Evolutionary conservation across 2,113 vertebrate species (phyloP).

Genomic region (Myrmecophaga tridactyla): DNA sequence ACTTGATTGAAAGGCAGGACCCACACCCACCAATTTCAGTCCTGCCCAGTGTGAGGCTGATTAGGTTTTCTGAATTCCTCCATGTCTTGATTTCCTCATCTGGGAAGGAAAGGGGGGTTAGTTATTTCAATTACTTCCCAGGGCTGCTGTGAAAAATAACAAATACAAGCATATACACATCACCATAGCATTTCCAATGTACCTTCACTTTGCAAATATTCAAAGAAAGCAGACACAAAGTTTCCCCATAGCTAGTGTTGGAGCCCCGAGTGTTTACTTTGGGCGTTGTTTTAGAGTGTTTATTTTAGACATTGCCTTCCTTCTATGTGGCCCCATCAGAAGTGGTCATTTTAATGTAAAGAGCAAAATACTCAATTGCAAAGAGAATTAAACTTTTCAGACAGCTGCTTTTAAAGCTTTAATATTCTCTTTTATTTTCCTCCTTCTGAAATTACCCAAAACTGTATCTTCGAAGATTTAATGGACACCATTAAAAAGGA

Average conservation of each 20-base stretch:
- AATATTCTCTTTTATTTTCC: conserved; percentile 14
- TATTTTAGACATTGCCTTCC: background rate
- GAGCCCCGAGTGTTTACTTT: background rate
- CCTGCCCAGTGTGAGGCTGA: background rate
- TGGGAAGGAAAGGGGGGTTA: background rate
- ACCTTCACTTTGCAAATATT: conserved; percentile 48
- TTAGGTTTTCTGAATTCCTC: background rate
- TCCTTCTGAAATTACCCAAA: conserved; percentile 43
- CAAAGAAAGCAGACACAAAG: conserved; percentile 20
- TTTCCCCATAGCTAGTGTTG: background rate
- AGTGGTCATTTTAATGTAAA: conserved; percentile 11
- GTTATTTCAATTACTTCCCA: conserved; percentile 5
- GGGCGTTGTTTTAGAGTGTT: background rate
- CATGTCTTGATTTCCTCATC: background rate
- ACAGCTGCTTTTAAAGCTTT: background rate
- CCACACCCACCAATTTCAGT: background rate
- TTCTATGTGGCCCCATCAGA: background rate
- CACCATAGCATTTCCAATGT: background rate
- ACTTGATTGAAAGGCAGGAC: background rate
- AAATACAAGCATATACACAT: background rate
- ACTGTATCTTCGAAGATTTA: conserved; percentile 33
- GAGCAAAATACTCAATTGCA: background rate
- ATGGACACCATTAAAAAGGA: conserved; percentile 27
- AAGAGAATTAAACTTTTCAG: conserved; percentile 40
- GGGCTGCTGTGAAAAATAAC: background rate